Base-by-base conservation (phyloP, 2,113 vertebrate species). In the Benitochromis conjunctus region DNA sequence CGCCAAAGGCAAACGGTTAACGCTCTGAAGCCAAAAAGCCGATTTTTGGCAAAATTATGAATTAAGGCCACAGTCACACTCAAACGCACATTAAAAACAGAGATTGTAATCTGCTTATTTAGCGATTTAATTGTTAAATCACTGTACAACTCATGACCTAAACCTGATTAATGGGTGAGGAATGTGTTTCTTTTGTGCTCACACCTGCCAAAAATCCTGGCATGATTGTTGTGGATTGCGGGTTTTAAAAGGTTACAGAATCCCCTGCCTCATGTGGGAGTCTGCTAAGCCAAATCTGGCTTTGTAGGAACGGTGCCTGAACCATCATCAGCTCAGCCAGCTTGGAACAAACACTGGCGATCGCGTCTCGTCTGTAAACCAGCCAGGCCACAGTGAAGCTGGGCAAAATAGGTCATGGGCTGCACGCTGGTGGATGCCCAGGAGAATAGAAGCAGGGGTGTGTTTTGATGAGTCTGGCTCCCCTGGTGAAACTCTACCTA, bases 281-380 rank as follows among this genome's bases (percentile, higher is more conserved):
- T 78, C 54, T 57, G 80, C 80, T 84, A 84, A 87, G 82, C 84
- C 88, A 93, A 94, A 94, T 91, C 91, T 92, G 92, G 91, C 86
- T 91, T 82, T 90, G 87, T 43, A 26, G 76, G 57, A 83, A 90
- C 88, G 78, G 58, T 84, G 88, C 36, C 29, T 57, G 84, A 55
- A 81, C 79, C 74, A 29, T 82, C 66, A 79, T 85, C 84, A 76
- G 88, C 87, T 87, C 76, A 82, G 85, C 38, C 81, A 90, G 88
- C 78, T 81, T n/a, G 31, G 79, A 84, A 88, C 85, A 84, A 84
- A 86, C 64, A 11, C 36, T 80, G 78, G 66, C 16, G 83, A 88
- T 56, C 69, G 46, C 26, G 57, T 74, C 86, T 87, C 26, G 57
- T 74, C 86, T 87, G 85, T 87, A 87, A 84, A 83, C 7, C 82